These are phyloP conservation scores for Odiellus spinosus DNA, from an alignment of 2,888 invertebrate genomes.

Conservation along the genomic window DNA sequence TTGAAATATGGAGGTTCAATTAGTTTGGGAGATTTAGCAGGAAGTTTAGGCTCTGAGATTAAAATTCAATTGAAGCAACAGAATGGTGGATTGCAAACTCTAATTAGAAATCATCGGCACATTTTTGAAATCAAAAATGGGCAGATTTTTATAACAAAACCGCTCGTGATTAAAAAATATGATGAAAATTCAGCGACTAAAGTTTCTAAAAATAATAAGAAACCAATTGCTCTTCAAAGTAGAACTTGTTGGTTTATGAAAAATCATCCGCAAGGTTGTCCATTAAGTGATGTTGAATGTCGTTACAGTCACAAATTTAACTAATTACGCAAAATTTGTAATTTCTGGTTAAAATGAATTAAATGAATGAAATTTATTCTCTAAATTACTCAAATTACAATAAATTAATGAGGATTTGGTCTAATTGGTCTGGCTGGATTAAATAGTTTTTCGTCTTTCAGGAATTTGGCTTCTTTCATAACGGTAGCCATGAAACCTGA, in stretches of 20 bases:
- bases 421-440: conserved; percentile 68
- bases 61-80: conserved; percentile 56
- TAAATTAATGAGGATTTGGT: conserved; percentile 52
- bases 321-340: no score
- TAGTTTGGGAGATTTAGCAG: conserved; percentile 39
- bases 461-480: conserved; percentile 59
- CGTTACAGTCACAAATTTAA: not conserved
- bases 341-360: no score
- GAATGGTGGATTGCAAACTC: conserved; percentile 72
- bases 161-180: not conserved
- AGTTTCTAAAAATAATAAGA: conserved; percentile 2
- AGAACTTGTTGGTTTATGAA: conserved; percentile 58
- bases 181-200: conserved; percentile 1
- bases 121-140: conserved; percentile 40
- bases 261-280: conserved; percentile 78
- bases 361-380: not conserved
- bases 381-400: not conserved
- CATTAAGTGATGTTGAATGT: conserved; percentile 45
- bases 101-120: conserved; percentile 64
- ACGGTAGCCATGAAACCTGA: conserved; percentile 61
- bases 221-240: conserved; percentile 22
- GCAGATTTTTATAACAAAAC: conserved; percentile 2
- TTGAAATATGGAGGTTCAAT: not conserved
- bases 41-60: conserved; percentile 40
- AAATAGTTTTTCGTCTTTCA: conserved; percentile 77